phyloP scores from a whole-genome alignment of 2,797 vertebrate genomes.

The Tragopan temminckii region DNA sequence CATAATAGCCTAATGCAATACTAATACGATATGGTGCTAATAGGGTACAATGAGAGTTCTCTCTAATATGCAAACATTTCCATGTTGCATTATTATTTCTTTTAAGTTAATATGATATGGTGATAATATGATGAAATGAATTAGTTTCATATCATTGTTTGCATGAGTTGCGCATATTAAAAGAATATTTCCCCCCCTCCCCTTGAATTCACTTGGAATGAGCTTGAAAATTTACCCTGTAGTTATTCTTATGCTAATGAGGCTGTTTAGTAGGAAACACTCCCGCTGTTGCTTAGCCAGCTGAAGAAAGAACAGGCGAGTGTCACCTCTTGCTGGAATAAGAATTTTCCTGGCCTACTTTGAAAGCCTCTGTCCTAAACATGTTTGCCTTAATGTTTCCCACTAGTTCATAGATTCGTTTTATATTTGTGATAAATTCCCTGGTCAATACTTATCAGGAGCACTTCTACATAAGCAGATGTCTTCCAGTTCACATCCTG shows the following conservation, averaged over 20 bases:
- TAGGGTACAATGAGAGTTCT: slow-evolving; percentile 83
- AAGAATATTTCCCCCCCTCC: slow-evolving; percentile 76
- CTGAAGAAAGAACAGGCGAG: slow-evolving; percentile 81
- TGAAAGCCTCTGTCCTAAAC: slow-evolving; percentile 77
- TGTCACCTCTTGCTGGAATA: slow-evolving; percentile 77
- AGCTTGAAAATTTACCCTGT: slow-evolving; percentile 87
- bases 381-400: slow-evolving; percentile 67
- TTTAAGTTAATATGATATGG: slow-evolving; percentile 86
- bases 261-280: slow-evolving; percentile 85
- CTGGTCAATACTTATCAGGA: slow-evolving; percentile 71
- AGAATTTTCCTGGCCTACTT: slow-evolving; percentile 73
- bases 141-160: slow-evolving; percentile 86
- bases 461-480: not conserved
- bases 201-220: slow-evolving; percentile 83
- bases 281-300: slow-evolving; percentile 82
- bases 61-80: slow-evolving; percentile 86
- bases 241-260: slow-evolving; percentile 87
- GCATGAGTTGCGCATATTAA: slow-evolving; percentile 84
- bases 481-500: slow-evolving; percentile 31
- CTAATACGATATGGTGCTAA: slow-evolving; percentile 85
- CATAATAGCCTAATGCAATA: slow-evolving; percentile 84
- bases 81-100: slow-evolving; percentile 86
- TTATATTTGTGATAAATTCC: slow-evolving; percentile 72
- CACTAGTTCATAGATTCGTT: slow-evolving; percentile 48
- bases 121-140: slow-evolving; percentile 87